These are phyloP conservation scores for Myioborus miniatus DNA, from an alignment of 2,797 vertebrate genomes.

Conservation along the genomic window DNA sequence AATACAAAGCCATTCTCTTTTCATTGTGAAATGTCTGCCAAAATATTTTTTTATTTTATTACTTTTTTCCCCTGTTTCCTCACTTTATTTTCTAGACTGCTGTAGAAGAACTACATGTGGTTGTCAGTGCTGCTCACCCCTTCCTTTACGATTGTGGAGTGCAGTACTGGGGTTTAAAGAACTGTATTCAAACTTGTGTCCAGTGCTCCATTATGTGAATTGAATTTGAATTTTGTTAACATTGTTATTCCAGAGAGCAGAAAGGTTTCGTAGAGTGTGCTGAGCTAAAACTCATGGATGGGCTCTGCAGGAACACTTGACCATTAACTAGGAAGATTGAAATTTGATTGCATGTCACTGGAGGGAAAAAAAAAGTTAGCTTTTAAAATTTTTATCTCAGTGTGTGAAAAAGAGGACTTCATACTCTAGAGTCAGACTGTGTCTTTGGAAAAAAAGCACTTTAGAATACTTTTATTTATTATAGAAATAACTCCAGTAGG, in stretches of 20 bases:
- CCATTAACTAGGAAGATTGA: neutral
- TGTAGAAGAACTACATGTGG: neutral
- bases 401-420: neutral
- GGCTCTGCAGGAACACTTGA: neutral
- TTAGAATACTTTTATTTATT: neutral
- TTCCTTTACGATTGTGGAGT: neutral
- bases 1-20: neutral
- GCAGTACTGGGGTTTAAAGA: neutral
- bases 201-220: neutral
- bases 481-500: neutral
- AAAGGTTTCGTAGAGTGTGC: neutral
- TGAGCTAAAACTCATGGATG: neutral
- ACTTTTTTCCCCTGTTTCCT: neutral
- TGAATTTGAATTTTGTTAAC: neutral
- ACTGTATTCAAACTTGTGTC: neutral
- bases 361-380: fast-evolving
- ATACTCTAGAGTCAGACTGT: neutral
- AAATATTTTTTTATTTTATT: neutral
- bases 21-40: neutral
- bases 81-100: neutral
- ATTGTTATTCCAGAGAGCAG: neutral
- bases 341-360: neutral
- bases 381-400: neutral
- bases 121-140: neutral
- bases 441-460: neutral